Evolutionary conservation across 2,797 vertebrate genomes (phyloP), one percentile per base, ranked within the genome.

Genomic region (Muscicapa comitata): DNA sequence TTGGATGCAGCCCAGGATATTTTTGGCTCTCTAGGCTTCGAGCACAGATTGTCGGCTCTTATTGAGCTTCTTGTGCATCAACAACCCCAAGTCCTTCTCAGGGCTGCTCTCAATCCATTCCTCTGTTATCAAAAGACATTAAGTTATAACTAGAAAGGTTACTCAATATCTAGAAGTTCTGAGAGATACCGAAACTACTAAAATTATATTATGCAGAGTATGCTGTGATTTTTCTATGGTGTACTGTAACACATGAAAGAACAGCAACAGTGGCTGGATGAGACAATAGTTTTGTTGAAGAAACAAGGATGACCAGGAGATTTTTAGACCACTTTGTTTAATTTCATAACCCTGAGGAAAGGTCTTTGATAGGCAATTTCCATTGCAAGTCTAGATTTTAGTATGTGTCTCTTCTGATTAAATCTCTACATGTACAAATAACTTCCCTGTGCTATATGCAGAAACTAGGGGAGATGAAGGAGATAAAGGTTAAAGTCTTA

Each of bases 31-130:
- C 42, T n/a, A 47, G 35, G 6, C 31, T 74, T 18, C 28, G 21
- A 40, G 13, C 11, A 5, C 13, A 16, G 4, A 9, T n/a, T 61
- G 14, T 10, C 0, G 0, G 8, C 33, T 47, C 29, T 31, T 43
- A 4, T 6, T 14, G 20, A 45, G 10, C 15, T 47, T 47, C 29
- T 80, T 2, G 0, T 14, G 38, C 47, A 35, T 18, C 43, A 63
- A 12, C 10, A 48, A 2, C 15, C 6, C 5, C 16, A 19, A 74
- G 25, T 61, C 9, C 12, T 74, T 35, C 26, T 54, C 18, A 4
- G 12, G 17, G 6, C 11, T 10, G 12, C 17, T 74, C 40, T 67
- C 40, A 67, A 61, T 25, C 10, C 15, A 47, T 54, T 59, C 9
- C 8, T 62, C 17, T 25, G 26, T n/a, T 53, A 45, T 16, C 26